phyloP scores from a whole-genome alignment of 2,888 invertebrate species.

The Eucera pruinosa region DNA sequence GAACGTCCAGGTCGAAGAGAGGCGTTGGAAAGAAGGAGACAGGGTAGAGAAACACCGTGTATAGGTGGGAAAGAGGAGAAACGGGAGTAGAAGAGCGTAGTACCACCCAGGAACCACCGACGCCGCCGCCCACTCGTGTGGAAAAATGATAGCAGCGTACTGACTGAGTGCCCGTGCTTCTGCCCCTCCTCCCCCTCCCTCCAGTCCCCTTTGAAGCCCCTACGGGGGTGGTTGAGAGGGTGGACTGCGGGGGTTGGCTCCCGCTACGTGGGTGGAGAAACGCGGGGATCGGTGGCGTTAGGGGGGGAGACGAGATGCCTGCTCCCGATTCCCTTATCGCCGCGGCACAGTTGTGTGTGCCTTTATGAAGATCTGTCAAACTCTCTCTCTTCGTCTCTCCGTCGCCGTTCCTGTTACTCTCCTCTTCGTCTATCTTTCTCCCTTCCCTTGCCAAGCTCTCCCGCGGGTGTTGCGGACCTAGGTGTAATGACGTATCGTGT shows the following conservation, averaged over 20 bases:
- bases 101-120: conserved; percentile 70
- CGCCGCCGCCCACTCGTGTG: conserved; percentile 85
- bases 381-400: conserved; percentile 61
- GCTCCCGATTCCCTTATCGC: conserved; percentile 83
- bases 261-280: conserved; percentile 47
- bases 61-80: conserved; percentile 20
- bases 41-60: conserved; percentile 1
- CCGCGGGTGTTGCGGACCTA: conserved; percentile 59
- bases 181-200: conserved; percentile 61
- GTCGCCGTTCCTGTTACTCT: conserved; percentile 14
- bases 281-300: conserved; percentile 61
- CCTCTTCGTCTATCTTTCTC: not conserved
- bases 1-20: conserved; percentile 27
- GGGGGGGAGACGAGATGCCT: conserved; percentile 78
- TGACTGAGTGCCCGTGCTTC: conserved; percentile 79
- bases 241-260: conserved; percentile 65
- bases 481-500: conserved; percentile 68
- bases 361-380: conserved; percentile 84
- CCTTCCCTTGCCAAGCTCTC: conserved; percentile 17
- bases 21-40: not conserved
- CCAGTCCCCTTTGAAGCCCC: conserved; percentile 51
- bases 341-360: conserved; percentile 83
- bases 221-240: conserved; percentile 59
- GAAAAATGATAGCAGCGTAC: conserved; percentile 86
- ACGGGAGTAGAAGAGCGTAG: conserved; percentile 54